A percentile compares a stretch with the other conserved stretches of the same genome.
phyloP scores from a whole-genome alignment of 2,797 vertebrate genomes.

The Cottoperca gobio region DNA sequence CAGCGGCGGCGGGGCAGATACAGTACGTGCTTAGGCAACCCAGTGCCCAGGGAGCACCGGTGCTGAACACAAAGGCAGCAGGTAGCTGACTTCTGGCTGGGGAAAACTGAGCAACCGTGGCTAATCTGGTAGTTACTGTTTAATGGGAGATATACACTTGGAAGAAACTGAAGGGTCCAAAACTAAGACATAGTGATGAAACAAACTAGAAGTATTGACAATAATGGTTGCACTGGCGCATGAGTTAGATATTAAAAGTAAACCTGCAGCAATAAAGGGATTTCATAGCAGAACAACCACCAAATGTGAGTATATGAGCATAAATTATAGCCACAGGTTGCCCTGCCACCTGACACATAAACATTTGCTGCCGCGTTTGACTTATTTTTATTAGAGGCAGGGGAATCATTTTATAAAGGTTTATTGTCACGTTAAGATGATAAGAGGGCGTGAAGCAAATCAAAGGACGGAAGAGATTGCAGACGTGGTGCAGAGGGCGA shows the following conservation, averaged over 20 bases:
- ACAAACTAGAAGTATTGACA: background rate
- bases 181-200: conserved; percentile 9
- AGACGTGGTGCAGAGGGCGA: conserved; percentile 21
- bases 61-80: conserved; percentile 40
- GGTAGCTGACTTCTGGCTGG: conserved; percentile 21
- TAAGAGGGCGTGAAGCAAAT: conserved; percentile 43
- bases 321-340: conserved; percentile 22
- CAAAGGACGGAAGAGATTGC: conserved; percentile 31
- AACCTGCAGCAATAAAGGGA: conserved; percentile 1
- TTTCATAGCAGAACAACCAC: conserved; percentile 7
- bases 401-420: conserved; percentile 46
- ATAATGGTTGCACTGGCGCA: background rate
- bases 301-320: conserved; percentile 15
- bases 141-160: conserved; percentile 16
- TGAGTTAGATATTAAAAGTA: conserved; percentile 6
- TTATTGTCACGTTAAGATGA: conserved; percentile 54
- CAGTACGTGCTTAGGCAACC: conserved; percentile 49
- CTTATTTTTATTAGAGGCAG: conserved; percentile 48
- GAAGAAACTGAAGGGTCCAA: background rate
- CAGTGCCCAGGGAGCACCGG: conserved; percentile 26
- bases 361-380: conserved; percentile 36
- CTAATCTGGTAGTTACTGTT: conserved; percentile 18
- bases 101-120: conserved; percentile 21
- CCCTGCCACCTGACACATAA: conserved; percentile 5
- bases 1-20: conserved; percentile 49